Percentiles rank a stretch among this genome's conserved stretches.
Evolutionary conservation across 2,797 vertebrate species (phyloP).

Genomic region (Molossus alvarezi): DNA sequence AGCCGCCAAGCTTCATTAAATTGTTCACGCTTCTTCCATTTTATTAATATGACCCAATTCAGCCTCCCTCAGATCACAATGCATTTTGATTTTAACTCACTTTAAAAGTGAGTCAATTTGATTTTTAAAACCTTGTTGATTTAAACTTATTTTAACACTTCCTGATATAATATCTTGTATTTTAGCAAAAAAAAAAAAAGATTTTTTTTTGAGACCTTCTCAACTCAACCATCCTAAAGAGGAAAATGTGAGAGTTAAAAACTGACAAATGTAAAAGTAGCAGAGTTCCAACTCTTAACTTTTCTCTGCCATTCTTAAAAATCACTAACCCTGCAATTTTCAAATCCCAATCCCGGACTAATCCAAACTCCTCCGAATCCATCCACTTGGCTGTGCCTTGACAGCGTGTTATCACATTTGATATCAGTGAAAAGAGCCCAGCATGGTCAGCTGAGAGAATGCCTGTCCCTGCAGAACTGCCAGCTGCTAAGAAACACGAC

Average conservation of each 20-base stretch:
- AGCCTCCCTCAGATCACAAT: constrained; percentile 83
- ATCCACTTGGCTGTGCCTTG: neutral
- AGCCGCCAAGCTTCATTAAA: constrained; percentile 83
- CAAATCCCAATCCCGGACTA: constrained; percentile 63
- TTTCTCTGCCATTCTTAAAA: constrained; percentile 68
- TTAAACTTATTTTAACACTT: constrained; percentile 86
- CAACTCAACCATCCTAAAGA: constrained; percentile 54
- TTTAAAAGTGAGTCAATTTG: constrained; percentile 86
- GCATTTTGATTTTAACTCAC: constrained; percentile 86
- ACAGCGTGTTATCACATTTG: constrained; percentile 74
- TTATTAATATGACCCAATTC: constrained; percentile 87
- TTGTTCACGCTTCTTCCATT: constrained; percentile 79
- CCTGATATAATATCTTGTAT: constrained; percentile 75
- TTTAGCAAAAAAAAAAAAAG: constrained; percentile 47
- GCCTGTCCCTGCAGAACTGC: constrained; percentile 62
- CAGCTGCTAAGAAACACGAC: constrained; percentile 73
- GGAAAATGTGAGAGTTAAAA: constrained; percentile 67
- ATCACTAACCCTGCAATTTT: constrained; percentile 71
- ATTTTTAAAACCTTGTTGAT: constrained; percentile 86
- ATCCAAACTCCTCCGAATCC: constrained; percentile 71
- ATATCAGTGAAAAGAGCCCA: constrained; percentile 68
- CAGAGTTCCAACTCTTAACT: neutral
- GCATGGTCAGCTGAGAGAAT: constrained; percentile 64
- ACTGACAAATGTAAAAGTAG: constrained; percentile 37
- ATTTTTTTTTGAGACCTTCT: constrained; percentile 38